phyloP scores from a whole-genome alignment of 2,113 vertebrate species.

The Zosterops hypoxanthus region DNA sequence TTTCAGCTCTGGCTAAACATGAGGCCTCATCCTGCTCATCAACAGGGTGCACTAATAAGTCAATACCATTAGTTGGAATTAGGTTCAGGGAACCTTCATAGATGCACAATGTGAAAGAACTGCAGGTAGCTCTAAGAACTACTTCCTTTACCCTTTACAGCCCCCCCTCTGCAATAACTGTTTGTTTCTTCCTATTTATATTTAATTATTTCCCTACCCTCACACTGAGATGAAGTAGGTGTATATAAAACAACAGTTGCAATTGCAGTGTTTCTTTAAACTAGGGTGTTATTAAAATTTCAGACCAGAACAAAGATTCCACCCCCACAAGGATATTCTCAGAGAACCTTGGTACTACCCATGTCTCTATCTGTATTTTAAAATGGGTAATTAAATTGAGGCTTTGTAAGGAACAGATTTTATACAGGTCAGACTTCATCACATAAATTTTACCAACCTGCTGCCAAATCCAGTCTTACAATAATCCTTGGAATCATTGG shows the following conservation, averaged over 20 bases:
- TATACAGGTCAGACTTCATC: background rate
- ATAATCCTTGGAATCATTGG: background rate
- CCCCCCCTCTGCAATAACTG: background rate
- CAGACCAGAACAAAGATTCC: background rate
- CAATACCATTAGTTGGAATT: background rate
- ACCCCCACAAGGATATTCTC: background rate
- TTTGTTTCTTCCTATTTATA: background rate
- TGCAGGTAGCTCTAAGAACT: background rate
- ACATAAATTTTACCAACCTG: background rate
- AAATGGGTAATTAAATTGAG: background rate
- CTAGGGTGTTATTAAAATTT: background rate
- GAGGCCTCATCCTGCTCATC: background rate
- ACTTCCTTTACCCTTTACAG: background rate
- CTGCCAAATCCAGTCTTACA: background rate
- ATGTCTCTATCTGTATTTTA: background rate
- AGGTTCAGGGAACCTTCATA: background rate
- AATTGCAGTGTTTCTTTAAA: background rate
- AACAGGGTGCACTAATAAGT: background rate
- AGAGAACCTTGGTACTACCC: background rate
- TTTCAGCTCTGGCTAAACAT: background rate
- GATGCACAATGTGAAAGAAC: background rate
- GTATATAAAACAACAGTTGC: background rate
- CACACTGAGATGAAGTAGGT: background rate
- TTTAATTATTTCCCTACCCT: background rate
- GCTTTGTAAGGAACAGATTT: background rate